Evolutionary conservation across 2,888 invertebrate species (phyloP).

Genomic region (Chaitophorus viminalis): DNA sequence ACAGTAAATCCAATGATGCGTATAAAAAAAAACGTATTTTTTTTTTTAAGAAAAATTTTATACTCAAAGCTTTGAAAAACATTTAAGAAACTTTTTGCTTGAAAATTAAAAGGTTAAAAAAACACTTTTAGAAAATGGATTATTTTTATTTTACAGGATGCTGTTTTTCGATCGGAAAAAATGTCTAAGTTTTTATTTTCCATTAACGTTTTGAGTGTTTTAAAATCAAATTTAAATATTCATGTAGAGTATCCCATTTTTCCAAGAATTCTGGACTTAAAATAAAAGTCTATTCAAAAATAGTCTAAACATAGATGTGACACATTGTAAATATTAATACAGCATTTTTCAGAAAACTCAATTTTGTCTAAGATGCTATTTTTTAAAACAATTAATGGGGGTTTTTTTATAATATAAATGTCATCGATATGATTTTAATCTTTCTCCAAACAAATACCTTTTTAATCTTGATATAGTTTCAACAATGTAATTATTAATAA

Average conservation of each 20-base stretch:
- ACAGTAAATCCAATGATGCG: background rate
- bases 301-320: background rate
- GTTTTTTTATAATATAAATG: no score
- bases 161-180: background rate
- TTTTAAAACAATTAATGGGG: no score
- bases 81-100: background rate
- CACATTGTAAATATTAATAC: background rate
- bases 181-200: background rate
- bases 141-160: background rate
- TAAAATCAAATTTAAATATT: constrained; percentile 1
- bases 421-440: no score
- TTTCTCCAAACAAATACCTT: no score
- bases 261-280: background rate
- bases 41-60: background rate
- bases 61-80: background rate
- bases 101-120: background rate
- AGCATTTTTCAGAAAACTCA: background rate
- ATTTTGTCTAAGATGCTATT: background rate
- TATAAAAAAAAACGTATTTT: background rate
- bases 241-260: background rate
- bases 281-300: background rate
- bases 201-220: background rate
- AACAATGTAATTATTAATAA: no score
- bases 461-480: no score
- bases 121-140: background rate